Evolutionary conservation across 2,797 vertebrate genomes (phyloP), one percentile per base, ranked within the genome.

Genomic region (Chiroxiphia lanceolata): DNA sequence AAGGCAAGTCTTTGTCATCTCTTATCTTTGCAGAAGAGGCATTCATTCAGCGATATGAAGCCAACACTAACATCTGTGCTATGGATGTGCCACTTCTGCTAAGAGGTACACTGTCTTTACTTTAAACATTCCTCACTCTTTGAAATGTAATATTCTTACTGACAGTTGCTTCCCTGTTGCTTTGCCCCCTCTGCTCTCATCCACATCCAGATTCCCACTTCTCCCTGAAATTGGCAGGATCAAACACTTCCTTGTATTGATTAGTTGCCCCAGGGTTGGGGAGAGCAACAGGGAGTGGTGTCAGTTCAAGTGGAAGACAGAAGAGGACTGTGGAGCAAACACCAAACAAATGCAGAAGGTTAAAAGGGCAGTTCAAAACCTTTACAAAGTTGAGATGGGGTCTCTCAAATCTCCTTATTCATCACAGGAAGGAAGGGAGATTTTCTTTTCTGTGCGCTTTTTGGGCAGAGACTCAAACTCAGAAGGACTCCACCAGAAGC

Each of bases 41-140:
- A 3, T 9, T 15, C 53, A 34, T 44, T 61, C 44, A 71, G 34
- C 0, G 0, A 18, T 8, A 23, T 1, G 10, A 71, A 71, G 33
- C 10, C 70, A 72, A 9, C 38, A 27, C 18, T 11, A 81, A 34
- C 20, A 64, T 19, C 67, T 38, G 27, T 4, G 20, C 48, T 65
- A 25, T 48, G 22, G 10, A 63, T n/a, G 27, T 36, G 31, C 15
- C 47, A 48, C 50, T 90, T 40, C 38, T n/a, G 53, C 47, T 42
- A 48, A n/a, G 69, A 69, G 54, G 54, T 42, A 44, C 1, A 4
- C 17, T 7, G 22, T 9, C 8, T 3, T 77, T 85, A n/a, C 44
- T 51, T 36, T 20, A 85, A 79, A 63, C 40, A 27, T 3, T 38
- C 18, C 53, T 53, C 8, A 9, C 42, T 60, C 53, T 81, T 68